Conservation (phyloP, 64 coral and sea anemone genomes). For the Trachythela sp. region DNA sequence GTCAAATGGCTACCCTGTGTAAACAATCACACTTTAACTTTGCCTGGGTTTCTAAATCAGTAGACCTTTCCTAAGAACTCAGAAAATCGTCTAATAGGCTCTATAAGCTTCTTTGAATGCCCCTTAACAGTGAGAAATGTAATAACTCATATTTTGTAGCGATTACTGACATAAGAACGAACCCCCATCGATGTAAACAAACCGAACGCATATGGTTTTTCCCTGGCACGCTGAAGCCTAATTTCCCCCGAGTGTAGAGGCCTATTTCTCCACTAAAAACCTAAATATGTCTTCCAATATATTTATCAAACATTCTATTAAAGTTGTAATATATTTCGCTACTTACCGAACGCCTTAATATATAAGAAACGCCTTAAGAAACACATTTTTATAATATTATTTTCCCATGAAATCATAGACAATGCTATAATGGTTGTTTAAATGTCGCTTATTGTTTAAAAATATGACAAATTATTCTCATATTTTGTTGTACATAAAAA, state of each 20-base stretch:
- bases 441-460: background rate
- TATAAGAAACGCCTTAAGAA: too few relatives aligned
- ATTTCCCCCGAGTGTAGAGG: too few relatives aligned
- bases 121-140: background rate
- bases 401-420: background rate
- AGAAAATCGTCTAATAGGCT: too few relatives aligned
- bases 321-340: too few relatives aligned
- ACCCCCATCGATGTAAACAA: background rate
- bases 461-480: background rate
- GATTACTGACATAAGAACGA: background rate
- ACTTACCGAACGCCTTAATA: too few relatives aligned
- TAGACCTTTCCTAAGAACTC: too few relatives aligned
- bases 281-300: too few relatives aligned
- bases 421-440: background rate
- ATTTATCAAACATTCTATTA: too few relatives aligned
- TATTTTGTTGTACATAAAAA: background rate
- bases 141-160: background rate
- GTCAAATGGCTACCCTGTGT: background rate
- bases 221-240: too few relatives aligned
- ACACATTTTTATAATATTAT: too few relatives aligned
- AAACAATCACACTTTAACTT: background rate
- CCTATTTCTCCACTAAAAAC: too few relatives aligned
- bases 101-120: background rate
- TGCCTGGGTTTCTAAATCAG: background rate
- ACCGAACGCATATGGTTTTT: background rate